These are phyloP conservation scores for Melanotaenia boesemani DNA, from an alignment of 2,797 vertebrate genomes.

Conservation along the genomic window DNA sequence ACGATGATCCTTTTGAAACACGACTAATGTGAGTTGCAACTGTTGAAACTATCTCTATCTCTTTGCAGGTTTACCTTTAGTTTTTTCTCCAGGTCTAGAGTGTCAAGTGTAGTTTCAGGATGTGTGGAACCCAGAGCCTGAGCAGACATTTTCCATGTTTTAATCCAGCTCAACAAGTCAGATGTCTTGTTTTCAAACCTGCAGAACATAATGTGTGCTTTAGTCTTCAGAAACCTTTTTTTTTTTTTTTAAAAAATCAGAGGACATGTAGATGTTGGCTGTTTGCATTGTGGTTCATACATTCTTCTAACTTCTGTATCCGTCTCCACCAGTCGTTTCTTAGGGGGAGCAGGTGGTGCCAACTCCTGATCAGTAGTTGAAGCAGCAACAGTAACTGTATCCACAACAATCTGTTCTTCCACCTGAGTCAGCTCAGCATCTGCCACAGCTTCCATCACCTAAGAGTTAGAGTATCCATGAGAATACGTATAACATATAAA, in stretches of 20 bases:
- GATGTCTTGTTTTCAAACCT: conserved; percentile 88
- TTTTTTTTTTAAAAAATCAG: too few relatives aligned
- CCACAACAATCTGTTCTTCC: conserved; percentile 81
- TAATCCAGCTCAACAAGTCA: conserved; percentile 88
- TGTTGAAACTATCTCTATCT: background rate
- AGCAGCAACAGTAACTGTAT: conserved; percentile 63
- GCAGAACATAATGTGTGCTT: conserved; percentile 17
- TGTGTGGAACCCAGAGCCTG: conserved; percentile 84
- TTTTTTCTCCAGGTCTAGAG: conserved; percentile 82
- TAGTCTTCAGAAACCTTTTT: background rate
- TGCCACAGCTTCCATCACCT: conserved; percentile 92
- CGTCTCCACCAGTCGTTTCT: conserved; percentile 89
- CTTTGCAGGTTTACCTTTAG: conserved; percentile 83
- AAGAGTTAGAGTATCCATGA: conserved; percentile 15
- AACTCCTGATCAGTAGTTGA: conserved; percentile 80
- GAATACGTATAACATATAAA: background rate
- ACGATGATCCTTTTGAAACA: background rate
- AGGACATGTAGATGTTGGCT: background rate
- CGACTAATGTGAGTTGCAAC: background rate
- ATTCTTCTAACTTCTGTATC: conserved; percentile 87
- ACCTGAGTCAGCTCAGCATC: conserved; percentile 84
- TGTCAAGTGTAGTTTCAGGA: conserved; percentile 83
- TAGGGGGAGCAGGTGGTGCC: conserved; percentile 88
- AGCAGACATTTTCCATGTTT: conserved; percentile 84
- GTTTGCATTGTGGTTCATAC: conserved; percentile 77